These are phyloP conservation scores for Tympanoctomys barrerae DNA, from an alignment of 2,797 vertebrate genomes.

Conservation along the genomic window DNA sequence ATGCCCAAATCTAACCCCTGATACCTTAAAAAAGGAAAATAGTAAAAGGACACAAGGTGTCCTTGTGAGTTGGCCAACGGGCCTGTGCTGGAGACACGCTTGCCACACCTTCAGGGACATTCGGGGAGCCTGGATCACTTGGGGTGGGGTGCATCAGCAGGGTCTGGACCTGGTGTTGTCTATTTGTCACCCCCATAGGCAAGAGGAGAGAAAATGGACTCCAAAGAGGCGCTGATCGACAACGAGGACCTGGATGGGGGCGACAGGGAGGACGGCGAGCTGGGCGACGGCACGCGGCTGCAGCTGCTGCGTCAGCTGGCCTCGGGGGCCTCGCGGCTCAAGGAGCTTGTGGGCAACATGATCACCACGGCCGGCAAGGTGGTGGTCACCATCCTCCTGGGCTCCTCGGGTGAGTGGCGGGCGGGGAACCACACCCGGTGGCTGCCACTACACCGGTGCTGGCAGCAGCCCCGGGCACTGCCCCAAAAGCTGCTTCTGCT, in stretches of 20 bases:
- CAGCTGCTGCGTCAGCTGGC: conserved; percentile 94
- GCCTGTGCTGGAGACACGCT: background rate
- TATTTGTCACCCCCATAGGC: conserved; percentile 85
- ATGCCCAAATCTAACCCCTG: background rate
- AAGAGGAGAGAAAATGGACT: conserved; percentile 92
- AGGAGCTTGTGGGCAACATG: conserved; percentile 97
- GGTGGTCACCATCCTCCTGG: conserved; percentile 96
- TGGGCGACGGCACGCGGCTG: conserved; percentile 94
- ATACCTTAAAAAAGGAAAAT: background rate
- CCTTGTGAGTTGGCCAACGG: background rate
- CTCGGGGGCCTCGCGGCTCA: conserved; percentile 93
- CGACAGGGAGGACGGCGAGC: conserved; percentile 92
- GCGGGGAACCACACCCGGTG: background rate
- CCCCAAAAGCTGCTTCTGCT: background rate
- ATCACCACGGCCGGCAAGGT: conserved; percentile 98
- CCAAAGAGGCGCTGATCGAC: conserved; percentile 94
- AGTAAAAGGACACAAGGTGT: background rate
- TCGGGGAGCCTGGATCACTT: background rate
- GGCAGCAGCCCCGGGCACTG: background rate
- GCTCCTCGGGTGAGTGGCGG: conserved; percentile 93
- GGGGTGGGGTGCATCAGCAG: background rate
- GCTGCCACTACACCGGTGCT: background rate
- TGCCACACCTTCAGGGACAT: background rate
- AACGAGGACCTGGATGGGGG: conserved; percentile 94
- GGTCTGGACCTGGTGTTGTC: background rate